Evolutionary conservation across 2,888 invertebrate species (phyloP), one percentile per base, ranked within the genome.

Genomic region (Anarsia innoxiella): DNA sequence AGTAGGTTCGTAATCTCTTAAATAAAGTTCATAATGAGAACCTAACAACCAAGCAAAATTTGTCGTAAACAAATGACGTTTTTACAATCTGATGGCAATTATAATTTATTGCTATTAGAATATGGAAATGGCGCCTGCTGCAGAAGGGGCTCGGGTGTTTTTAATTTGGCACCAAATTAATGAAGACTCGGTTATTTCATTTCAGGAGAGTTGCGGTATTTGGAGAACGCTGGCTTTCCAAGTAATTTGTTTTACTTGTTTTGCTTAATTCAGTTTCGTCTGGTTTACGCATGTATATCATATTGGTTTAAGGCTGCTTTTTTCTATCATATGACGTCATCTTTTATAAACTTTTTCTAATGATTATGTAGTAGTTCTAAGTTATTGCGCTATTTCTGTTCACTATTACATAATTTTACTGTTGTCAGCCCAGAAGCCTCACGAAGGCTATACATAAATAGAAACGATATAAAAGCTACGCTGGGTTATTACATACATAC

Each of bases 111-210:
- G 63, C 63, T 60, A 61, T 69, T 74, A 68, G 60, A 74, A 66
- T 73, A 74, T 71, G 69, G 61, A 66, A 76, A 69, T 70, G 53
- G 58, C 55, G 61, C 57, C 63, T 53, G 58, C 60, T 65, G 63
- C 55, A 48, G 51, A 58, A 66, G 59, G 62, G 62, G 54, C 59
- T 63, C 61, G 56, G 65, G 53, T 66, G 68, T 72, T 79, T 78
- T 75, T 76, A 76, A 78, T 76, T 73, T 67, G 54, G 61, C 53
- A 46, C 60, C 53, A 67, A 72, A 70, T 71, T 71, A 74, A 73
- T 69, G 66, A 70, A 69, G 65, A 70, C 64, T 69, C 61, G 52
- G 50, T 61, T 64, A 61, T 67, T 65, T 64, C 53, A 63, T 63
- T 67, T 62, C 53, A 51, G 51, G 51, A 56, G 54, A 48, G 45